A percentile compares a stretch with the other conserved stretches of the same genome.
These are phyloP conservation scores for Amphiura filiformis DNA, from an alignment of 35 echinoderm and acorn worm genomes.

Conservation along the genomic window DNA sequence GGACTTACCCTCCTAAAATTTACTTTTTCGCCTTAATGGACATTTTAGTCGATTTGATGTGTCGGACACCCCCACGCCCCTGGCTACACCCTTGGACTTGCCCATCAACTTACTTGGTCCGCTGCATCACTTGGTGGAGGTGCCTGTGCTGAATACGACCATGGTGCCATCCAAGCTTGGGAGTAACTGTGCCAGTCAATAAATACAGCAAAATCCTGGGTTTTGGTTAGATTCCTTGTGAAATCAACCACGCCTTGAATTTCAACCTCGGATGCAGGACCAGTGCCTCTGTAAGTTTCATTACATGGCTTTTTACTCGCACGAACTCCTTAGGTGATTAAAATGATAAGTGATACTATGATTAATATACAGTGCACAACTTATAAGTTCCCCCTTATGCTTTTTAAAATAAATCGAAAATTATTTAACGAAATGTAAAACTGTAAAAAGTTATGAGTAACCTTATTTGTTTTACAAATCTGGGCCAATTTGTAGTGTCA, in stretches of 20 bases:
- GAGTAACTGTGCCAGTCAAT: constrained; percentile 97
- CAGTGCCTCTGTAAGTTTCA: constrained; percentile 54
- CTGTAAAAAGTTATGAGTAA: no score
- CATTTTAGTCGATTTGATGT: neutral
- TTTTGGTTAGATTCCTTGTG: neutral
- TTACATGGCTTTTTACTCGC: constrained; percentile 84
- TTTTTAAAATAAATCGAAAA: no score
- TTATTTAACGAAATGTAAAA: no score
- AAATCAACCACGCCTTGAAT: constrained; percentile 42
- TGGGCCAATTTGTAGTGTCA: no score
- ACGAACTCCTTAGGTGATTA: constrained; percentile 49
- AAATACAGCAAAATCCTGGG: constrained; percentile 61
- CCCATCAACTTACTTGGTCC: constrained; percentile 43
- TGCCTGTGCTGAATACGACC: constrained; percentile 50
- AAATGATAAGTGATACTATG: no score
- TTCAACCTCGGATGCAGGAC: constrained; percentile 54
- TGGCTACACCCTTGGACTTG: neutral
- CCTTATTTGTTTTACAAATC: no score
- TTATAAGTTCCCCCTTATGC: no score
- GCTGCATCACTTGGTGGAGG: constrained; percentile 32
- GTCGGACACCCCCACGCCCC: neutral
- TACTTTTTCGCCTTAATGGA: neutral
- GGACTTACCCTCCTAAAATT: no score
- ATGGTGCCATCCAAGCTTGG: constrained; percentile 79
- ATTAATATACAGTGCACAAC: no score